Evolutionary conservation across 2,888 invertebrate species (phyloP).

Genomic region (Pinctada fucata): DNA sequence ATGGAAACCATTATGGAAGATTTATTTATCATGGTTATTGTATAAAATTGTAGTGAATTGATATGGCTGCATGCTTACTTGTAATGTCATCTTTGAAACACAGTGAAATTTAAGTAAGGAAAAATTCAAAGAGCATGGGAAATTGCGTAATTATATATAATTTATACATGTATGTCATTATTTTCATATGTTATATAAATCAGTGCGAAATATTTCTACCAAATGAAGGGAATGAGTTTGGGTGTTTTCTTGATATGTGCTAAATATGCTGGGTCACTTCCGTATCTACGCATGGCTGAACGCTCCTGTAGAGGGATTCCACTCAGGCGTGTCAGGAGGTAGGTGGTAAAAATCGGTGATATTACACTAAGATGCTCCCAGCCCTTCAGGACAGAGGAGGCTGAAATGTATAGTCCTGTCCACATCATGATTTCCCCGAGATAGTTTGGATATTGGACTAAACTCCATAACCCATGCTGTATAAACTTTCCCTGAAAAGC

Average conservation of each 20-base stretch:
- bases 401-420: conserved; percentile 69
- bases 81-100: too few species aligned
- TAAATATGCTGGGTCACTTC: conserved; percentile 69
- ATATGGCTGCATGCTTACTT: too few species aligned
- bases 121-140: too few species aligned
- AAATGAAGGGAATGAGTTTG: conserved; percentile 73
- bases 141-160: too few species aligned
- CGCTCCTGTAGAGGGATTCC: conserved; percentile 76
- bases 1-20: too few species aligned
- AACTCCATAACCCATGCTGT: conserved; percentile 69
- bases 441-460: conserved; percentile 74
- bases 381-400: conserved; percentile 62
- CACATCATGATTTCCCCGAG: conserved; percentile 75
- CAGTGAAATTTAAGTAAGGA: too few species aligned
- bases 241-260: conserved; percentile 74
- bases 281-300: conserved; percentile 73
- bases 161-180: too few species aligned
- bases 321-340: conserved; percentile 74
- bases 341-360: conserved; percentile 73
- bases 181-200: too few species aligned
- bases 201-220: conserved; percentile 42
- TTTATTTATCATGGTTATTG: too few species aligned
- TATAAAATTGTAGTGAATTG: too few species aligned
- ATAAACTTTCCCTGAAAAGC: conserved; percentile 70
- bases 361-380: conserved; percentile 65